These are phyloP conservation scores for Lophotriccus pileatus DNA, from an alignment of 2,797 vertebrate species.

Conservation along the genomic window DNA sequence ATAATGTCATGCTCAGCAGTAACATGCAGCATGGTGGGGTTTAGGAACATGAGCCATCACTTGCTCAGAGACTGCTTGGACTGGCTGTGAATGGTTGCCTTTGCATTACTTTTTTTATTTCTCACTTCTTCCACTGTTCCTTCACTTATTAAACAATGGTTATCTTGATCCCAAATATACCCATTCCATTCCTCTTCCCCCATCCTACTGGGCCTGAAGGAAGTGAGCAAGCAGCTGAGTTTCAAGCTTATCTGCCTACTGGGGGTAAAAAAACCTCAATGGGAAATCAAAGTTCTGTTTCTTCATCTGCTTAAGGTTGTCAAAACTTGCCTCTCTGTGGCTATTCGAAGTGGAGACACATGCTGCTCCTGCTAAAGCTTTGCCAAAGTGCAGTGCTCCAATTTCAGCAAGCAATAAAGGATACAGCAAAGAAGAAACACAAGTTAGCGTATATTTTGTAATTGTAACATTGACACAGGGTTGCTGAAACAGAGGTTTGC, in stretches of 20 bases:
- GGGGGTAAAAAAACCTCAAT: neutral
- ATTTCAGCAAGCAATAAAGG: neutral
- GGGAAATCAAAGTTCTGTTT: neutral
- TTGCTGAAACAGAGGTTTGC: neutral
- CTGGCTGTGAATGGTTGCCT: neutral
- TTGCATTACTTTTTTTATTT: neutral
- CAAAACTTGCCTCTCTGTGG: neutral
- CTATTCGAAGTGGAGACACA: neutral
- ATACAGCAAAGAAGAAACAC: neutral
- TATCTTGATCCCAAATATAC: neutral
- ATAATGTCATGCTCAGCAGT: neutral
- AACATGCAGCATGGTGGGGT: accelerated
- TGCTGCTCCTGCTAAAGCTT: neutral
- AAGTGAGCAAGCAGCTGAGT: accelerated
- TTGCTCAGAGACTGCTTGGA: neutral
- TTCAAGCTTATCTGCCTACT: neutral
- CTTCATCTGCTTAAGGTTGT: neutral
- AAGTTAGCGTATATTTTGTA: neutral
- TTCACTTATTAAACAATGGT: neutral
- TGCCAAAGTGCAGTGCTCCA: neutral
- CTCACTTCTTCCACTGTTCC: neutral
- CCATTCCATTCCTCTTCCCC: neutral
- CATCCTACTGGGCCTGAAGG: neutral
- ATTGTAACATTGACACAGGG: neutral
- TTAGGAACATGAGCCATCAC: accelerated